Conservation (phyloP, 2,888 invertebrate genomes). For the Blomia tropicalis region DNA sequence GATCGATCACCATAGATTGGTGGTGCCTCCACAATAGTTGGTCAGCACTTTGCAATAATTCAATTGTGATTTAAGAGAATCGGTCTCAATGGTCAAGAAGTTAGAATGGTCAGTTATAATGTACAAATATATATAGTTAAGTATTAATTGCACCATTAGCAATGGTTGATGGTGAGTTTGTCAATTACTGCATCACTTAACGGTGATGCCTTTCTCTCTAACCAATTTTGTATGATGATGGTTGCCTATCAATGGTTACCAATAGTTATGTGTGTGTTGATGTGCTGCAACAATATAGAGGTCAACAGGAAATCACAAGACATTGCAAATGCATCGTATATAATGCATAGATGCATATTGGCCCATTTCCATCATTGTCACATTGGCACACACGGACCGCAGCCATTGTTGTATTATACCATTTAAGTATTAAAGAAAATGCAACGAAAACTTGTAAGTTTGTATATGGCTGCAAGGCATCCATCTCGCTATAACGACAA, state of each 20-base stretch:
- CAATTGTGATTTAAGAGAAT: neutral
- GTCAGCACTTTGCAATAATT: slow-evolving; percentile 7
- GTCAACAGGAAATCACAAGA: no score
- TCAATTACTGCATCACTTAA: neutral
- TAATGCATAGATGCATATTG: no score
- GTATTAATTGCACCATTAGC: slow-evolving; percentile 11
- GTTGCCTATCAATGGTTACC: slow-evolving; percentile 2
- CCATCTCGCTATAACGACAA: slow-evolving; percentile 11
- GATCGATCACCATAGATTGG: no score
- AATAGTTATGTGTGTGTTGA: neutral
- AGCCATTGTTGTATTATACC: no score
- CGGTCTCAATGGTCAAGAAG: neutral
- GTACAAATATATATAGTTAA: no score
- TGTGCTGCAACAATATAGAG: neutral
- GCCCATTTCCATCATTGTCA: no score
- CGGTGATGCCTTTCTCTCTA: neutral
- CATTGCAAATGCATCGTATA: no score
- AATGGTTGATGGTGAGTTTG: neutral
- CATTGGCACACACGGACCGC: no score
- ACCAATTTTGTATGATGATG: no score
- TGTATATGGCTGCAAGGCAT: neutral
- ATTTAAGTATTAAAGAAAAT: no score
- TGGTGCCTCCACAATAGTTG: no score
- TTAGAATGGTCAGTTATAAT: neutral
- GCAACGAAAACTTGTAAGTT: neutral